phyloP scores from a whole-genome alignment of 2,888 invertebrate genomes.

The Biston stratarius region DNA sequence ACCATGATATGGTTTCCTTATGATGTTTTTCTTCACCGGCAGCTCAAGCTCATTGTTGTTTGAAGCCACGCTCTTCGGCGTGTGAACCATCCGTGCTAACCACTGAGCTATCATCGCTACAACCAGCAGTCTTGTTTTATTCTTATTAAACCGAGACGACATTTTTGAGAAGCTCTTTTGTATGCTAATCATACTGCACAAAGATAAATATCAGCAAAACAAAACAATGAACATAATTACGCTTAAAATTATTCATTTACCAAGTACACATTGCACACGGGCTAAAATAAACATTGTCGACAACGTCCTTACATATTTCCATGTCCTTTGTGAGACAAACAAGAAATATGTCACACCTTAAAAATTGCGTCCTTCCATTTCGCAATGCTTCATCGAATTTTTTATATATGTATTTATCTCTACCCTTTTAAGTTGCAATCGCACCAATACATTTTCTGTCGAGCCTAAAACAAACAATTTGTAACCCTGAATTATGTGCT shows the following conservation, averaged over 20 bases:
- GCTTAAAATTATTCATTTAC: slow-evolving; percentile 76
- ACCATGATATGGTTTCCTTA: too few relatives aligned
- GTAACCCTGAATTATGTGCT: slow-evolving; percentile 85
- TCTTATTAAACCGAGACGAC: background rate
- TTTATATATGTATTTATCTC: slow-evolving; percentile 70
- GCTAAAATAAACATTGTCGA: slow-evolving; percentile 64
- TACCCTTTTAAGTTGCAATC: slow-evolving; percentile 84
- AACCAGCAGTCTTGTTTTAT: too few relatives aligned
- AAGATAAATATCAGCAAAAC: slow-evolving; percentile 28
- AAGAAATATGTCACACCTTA: slow-evolving; percentile 54
- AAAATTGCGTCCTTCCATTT: slow-evolving; percentile 61
- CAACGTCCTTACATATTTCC: slow-evolving; percentile 45
- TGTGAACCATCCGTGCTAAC: too few relatives aligned
- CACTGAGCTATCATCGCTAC: too few relatives aligned
- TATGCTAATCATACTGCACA: slow-evolving; percentile 24
- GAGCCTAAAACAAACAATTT: slow-evolving; percentile 86
- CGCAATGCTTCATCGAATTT: slow-evolving; percentile 57
- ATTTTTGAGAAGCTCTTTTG: slow-evolving; percentile 23
- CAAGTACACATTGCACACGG: slow-evolving; percentile 62
- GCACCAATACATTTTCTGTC: slow-evolving; percentile 83
- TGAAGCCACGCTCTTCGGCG: too few relatives aligned
- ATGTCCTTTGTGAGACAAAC: slow-evolving; percentile 71
- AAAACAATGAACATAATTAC: slow-evolving; percentile 65
- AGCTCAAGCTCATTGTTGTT: too few relatives aligned
- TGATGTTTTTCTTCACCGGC: too few relatives aligned